These are phyloP conservation scores for Dryadula phaetusa DNA, from an alignment of 2,888 invertebrate species.

Conservation along the genomic window DNA sequence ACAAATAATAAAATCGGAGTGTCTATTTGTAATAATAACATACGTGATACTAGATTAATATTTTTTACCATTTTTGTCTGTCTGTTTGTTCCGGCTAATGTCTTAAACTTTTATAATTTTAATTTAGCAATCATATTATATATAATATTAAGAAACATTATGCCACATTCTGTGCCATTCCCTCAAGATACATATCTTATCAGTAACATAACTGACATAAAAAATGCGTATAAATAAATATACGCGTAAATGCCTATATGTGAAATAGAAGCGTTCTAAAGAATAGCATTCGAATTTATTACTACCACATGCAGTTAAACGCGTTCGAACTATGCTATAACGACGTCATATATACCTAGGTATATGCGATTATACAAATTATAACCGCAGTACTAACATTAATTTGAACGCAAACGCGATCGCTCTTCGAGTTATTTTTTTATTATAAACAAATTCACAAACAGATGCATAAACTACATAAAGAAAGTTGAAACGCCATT, in stretches of 20 bases:
- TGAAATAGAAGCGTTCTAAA: not conserved
- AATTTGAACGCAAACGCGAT: not conserved
- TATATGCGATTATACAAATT: not conserved
- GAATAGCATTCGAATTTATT: constrained; percentile 1
- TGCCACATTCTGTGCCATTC: too few relatives aligned
- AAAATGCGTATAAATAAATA: too few relatives aligned
- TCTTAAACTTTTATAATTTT: too few relatives aligned
- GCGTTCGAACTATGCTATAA: not conserved
- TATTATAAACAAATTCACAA: not conserved
- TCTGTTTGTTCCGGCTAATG: too few relatives aligned
- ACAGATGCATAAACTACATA: not conserved
- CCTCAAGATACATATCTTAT: too few relatives aligned
- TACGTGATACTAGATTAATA: too few relatives aligned
- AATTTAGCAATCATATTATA: too few relatives aligned
- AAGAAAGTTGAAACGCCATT: constrained; percentile 24
- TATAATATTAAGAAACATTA: too few relatives aligned
- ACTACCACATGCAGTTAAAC: not conserved
- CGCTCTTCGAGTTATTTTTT: not conserved
- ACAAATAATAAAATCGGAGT: too few relatives aligned
- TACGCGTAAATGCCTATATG: not conserved
- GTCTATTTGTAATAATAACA: too few relatives aligned
- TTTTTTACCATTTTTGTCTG: too few relatives aligned
- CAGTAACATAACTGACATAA: too few relatives aligned
- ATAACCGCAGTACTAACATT: not conserved
- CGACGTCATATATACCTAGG: not conserved